Percentiles rank a stretch among this genome's conserved stretches.
Evolutionary conservation across 2,888 invertebrate species (phyloP).

Genomic region (Anoncus sp.): DNA sequence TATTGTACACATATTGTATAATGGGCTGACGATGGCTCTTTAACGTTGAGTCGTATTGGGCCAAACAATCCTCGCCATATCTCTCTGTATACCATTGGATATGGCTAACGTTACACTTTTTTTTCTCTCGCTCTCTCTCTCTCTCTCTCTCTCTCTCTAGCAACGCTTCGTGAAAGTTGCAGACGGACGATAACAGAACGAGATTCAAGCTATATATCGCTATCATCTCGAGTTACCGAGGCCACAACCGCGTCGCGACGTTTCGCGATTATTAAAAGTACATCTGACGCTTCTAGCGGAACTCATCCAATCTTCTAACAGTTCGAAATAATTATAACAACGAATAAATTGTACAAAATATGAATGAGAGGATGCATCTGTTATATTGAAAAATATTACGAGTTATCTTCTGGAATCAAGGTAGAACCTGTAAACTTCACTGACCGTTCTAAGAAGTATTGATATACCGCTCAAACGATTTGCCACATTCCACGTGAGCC

Average conservation of each 20-base stretch:
- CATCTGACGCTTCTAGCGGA: constrained; percentile 31
- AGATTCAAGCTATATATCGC: constrained; percentile 69
- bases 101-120: constrained; percentile 53
- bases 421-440: not conserved
- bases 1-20: not conserved
- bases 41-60: constrained; percentile 28
- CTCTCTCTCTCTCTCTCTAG: constrained; percentile 1
- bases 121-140: not conserved
- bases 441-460: not conserved
- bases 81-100: constrained; percentile 22
- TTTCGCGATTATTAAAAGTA: constrained; percentile 54
- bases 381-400: not conserved
- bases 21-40: constrained; percentile 5
- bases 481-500: not conserved
- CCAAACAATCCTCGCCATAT: constrained; percentile 10
- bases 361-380: not conserved
- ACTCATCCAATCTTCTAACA: constrained; percentile 11
- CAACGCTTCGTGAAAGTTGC: constrained; percentile 45
- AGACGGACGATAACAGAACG: constrained; percentile 71
- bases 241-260: constrained; percentile 63
- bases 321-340: not conserved
- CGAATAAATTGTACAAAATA: not conserved
- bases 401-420: not conserved
- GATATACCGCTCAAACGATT: not conserved
- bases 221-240: constrained; percentile 70